Evolutionary conservation across 2,797 vertebrate genomes (phyloP).

Genomic region (Takifugu ocellatus): DNA sequence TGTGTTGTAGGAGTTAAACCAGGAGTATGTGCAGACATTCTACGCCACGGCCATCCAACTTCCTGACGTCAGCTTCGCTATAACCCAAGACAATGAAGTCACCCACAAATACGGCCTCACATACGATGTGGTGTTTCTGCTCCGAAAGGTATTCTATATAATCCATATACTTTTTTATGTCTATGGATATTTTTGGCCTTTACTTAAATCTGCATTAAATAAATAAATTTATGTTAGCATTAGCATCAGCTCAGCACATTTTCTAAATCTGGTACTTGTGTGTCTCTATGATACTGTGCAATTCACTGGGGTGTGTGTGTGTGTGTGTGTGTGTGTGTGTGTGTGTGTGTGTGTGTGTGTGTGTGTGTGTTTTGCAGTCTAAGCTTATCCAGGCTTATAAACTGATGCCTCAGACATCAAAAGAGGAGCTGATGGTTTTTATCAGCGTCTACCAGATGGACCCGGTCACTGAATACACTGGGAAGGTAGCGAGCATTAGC

Average conservation of each 20-base stretch:
- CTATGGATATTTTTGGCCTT: too few relatives aligned
- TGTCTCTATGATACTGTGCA: background rate
- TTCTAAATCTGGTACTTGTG: background rate
- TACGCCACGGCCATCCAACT: slow-evolving; percentile 77
- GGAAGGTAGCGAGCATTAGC: slow-evolving; percentile 71
- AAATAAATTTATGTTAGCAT: background rate
- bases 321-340: background rate
- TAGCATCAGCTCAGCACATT: background rate
- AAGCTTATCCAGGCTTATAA: slow-evolving; percentile 74
- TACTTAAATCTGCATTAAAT: too few relatives aligned
- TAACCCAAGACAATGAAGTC: slow-evolving; percentile 69
- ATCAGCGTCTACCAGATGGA: slow-evolving; percentile 85
- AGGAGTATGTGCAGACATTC: slow-evolving; percentile 72
- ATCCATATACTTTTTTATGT: too few relatives aligned
- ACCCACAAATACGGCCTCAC: slow-evolving; percentile 67
- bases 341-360: slow-evolving; percentile 7
- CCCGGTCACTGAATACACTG: slow-evolving; percentile 85
- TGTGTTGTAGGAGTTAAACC: slow-evolving; percentile 74
- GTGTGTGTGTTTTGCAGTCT: slow-evolving; percentile 52
- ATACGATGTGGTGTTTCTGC: slow-evolving; percentile 78
- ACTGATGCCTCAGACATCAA: slow-evolving; percentile 72
- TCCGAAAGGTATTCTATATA: slow-evolving; percentile 78
- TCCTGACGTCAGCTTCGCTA: slow-evolving; percentile 81
- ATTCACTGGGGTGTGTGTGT: too few relatives aligned
- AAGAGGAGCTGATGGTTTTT: slow-evolving; percentile 71